Evolutionary conservation across 2,113 vertebrate species (phyloP), one percentile per base, ranked within the genome.

Genomic region (Papio anubis): DNA sequence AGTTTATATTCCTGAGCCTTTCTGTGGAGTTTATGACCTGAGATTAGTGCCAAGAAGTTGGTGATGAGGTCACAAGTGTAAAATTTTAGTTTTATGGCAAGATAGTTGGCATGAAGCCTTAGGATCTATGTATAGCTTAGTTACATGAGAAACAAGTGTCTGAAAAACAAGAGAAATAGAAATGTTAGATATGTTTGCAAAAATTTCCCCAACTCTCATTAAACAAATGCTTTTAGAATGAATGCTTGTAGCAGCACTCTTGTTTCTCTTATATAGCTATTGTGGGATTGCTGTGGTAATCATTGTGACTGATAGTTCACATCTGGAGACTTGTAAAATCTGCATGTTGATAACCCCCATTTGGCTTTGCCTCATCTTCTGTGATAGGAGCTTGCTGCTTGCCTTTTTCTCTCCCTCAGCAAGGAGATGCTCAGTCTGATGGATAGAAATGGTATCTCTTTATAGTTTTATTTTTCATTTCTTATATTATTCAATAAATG

Each of bases 241-340:
- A 96, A 72, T 94, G 84, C 87, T 90, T 94, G 85, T 84, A 66
- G 87, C 92, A 97, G 94, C 85, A 72, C 78, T 97, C 96, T 89
- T 93, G 90, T 38, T 96, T 94, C 94, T 96, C 83, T 27, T 52
- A 75, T 55, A 40, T 18, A 91, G 94, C 86, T n/a, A 57, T 86
- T 90, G 91, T 91, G 92, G 92, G 92, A 86, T 90, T 95, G 89
- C 93, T 90, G 80, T 85, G 84, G 94, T 96, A 78, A 93, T 97
- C 93, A 88, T 82, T 92, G 92, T 97, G 97, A 98, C 76, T 96
- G 96, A 95, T 94, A 83, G 88, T 57, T 96, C 95, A 97, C 96
- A 97, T 97, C 97, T 97, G 97, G 96, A 97, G 96, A 78, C 75
- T 70, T 96, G 70, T 91, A 92, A 96, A 95, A 95, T 96, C 94